Base-by-base conservation (phyloP, 1,140 invertebrate species). In the Apis florea region DNA sequence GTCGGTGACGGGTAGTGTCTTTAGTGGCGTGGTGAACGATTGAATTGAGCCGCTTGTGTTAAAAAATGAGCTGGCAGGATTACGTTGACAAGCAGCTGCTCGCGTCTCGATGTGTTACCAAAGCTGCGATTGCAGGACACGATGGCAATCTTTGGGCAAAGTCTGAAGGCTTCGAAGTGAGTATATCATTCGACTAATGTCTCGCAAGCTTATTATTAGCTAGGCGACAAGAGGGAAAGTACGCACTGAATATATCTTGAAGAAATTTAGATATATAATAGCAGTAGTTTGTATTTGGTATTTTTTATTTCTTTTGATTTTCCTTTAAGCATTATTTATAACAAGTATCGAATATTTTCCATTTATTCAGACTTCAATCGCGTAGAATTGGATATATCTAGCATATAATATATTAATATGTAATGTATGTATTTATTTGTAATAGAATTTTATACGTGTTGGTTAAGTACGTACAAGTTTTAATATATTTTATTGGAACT, bases 81-180 rank as follows among this genome's bases (percentile, higher is more conserved):
- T 99, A 99, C 95, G 97, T 99, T 93, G 98, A 98, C 95, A 98
- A 98, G 95, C 98, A 99, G 95, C 96, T 98, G 95, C 95, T 98
- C 94, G 97, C 97, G 91, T 98, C 97, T 91, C 96, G 96, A 94
- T 98, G 97, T 96, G 97, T 98, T 89, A 97, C 96, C 94, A 98
- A 98, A 95, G 98, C 98, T 89, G 97, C 97, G 87, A 99, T 98
- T 93, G 97, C 97, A 92, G 98, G 98, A 94, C 97, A 98, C 94
- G 98, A 99, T 94, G 98, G 98, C 93, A 97, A 97, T 95, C 95
- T 98, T 91, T 99, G 98, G 98, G 98, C 98, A 83, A 98, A 98
- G 95, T 98, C 97, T 61, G 97, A 97, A 84, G 97, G 96, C 93
- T 98, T 98, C 93, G 97, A 98, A 94, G 97, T 98, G 95, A 97